Base-by-base conservation (phyloP, 23 tunicate species). In the Trididemnum clinides region DNA sequence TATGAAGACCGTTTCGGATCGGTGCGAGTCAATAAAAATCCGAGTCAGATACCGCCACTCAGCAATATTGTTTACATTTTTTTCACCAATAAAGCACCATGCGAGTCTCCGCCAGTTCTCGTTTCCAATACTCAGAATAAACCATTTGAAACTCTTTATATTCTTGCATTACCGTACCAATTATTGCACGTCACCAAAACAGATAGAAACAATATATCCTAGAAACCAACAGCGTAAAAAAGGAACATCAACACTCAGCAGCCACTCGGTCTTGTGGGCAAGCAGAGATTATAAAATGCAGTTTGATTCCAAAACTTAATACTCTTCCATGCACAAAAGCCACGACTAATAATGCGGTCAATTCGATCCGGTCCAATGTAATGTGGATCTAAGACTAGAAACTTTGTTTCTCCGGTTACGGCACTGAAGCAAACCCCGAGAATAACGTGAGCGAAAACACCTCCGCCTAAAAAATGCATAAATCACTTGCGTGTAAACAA, bases 391-490 rank as follows among this genome's bases (percentile, higher is more conserved):
- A 97, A 89, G 29, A 97, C 88, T 19, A 97, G 83, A 82, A 97
- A 92, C 34, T 32, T 36, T 0, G 95, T 88, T 10, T 88, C 89
- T 19, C 99, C 95, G 0, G 89, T 92, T 4, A 77, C 59, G 33
- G 88, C 95, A 32, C 85, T 90, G 78, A 92, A 97, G 64, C 90
- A 84, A 32, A 97, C 97, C 7, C 99, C 99, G 22, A 97, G 88
- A 30, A 97, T 92, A 5, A 97, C 92, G 82, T 97, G 99, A 2
- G 99, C 99, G 22, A 97, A 74, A 10, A 97, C 99, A 12, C 99
- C 99, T 2, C 99, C 99, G 30, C 99, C 94, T 89, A n/a, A n/a
- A n/a, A n/a, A n/a, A n/a, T n/a, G n/a, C n/a, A n/a, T n/a, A n/a
- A n/a, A n/a, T n/a, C n/a, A n/a, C n/a, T n/a, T n/a, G n/a, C n/a